These are phyloP conservation scores for Drepana falcataria DNA, from an alignment of 2,888 invertebrate species.

Conservation along the genomic window DNA sequence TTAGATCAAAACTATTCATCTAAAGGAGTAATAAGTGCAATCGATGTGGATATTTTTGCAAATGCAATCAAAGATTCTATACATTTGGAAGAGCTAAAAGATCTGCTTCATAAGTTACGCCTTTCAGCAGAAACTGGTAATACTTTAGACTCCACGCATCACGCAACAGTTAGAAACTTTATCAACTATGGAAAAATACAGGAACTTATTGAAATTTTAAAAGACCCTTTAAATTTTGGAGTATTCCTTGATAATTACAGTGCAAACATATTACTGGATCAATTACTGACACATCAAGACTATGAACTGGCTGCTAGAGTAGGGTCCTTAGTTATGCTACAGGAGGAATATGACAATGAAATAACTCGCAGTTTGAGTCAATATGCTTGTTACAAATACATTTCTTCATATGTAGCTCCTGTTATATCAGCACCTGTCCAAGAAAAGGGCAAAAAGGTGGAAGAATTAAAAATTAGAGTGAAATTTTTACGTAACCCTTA, in stretches of 20 bases:
- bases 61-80: constrained; percentile 79
- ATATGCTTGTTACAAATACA: constrained; percentile 86
- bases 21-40: constrained; percentile 82
- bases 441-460: constrained; percentile 61
- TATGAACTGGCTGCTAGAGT: constrained; percentile 86
- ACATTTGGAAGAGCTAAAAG: constrained; percentile 84
- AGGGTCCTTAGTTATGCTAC: constrained; percentile 89
- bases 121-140: constrained; percentile 84
- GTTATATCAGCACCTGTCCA: constrained; percentile 17
- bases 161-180: constrained; percentile 85
- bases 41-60: constrained; percentile 91
- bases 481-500: constrained; percentile 88
- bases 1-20: constrained; percentile 82
- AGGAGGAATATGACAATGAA: constrained; percentile 89
- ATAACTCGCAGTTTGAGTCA: constrained; percentile 83
- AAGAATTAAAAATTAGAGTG: constrained; percentile 86
- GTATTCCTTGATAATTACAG: constrained; percentile 91
- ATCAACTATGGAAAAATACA: constrained; percentile 76
- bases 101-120: constrained; percentile 84
- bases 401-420: constrained; percentile 52
- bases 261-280: constrained; percentile 89
- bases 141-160: constrained; percentile 87
- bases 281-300: constrained; percentile 83
- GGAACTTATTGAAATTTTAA: constrained; percentile 84
- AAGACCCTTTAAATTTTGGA: constrained; percentile 92